A percentile compares a stretch with the other conserved stretches of the same genome.
Evolutionary conservation across 2,113 vertebrate genomes (phyloP).

Genomic region (Junco hyemalis): DNA sequence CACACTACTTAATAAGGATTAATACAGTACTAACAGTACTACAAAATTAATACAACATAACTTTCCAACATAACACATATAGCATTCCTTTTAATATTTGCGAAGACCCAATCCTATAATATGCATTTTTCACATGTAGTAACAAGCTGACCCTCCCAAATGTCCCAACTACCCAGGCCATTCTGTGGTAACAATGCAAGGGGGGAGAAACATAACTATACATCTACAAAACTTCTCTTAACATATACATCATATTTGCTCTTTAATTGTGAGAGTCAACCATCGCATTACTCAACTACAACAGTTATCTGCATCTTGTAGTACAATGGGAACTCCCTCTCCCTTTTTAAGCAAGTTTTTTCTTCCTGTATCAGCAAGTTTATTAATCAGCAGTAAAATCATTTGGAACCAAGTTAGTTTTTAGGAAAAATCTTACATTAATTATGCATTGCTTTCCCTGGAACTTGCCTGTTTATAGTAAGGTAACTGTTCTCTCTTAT

Average conservation of each 20-base stretch:
- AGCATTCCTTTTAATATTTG: too few relatives aligned
- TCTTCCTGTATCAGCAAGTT: background rate
- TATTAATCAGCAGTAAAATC: background rate
- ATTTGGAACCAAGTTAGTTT: background rate
- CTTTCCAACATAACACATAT: too few relatives aligned
- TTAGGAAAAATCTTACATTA: background rate
- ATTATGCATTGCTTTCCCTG: background rate
- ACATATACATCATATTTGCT: background rate
- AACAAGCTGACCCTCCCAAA: background rate
- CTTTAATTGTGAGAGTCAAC: background rate
- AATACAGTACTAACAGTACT: too few relatives aligned
- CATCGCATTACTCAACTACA: background rate
- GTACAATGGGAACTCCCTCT: accelerated
- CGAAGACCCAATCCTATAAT: too few relatives aligned
- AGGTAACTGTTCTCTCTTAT: background rate
- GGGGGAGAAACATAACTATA: background rate
- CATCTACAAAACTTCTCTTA: background rate
- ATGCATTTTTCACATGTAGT: background rate
- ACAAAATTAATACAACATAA: too few relatives aligned
- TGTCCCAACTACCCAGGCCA: background rate
- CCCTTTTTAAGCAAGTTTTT: background rate
- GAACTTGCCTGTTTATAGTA: background rate
- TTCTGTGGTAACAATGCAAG: background rate
- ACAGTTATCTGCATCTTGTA: background rate
- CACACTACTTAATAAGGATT: too few relatives aligned